These are phyloP conservation scores for Lamellibrachia luymesi DNA, from an alignment of 1,140 invertebrate species.

Conservation along the genomic window DNA sequence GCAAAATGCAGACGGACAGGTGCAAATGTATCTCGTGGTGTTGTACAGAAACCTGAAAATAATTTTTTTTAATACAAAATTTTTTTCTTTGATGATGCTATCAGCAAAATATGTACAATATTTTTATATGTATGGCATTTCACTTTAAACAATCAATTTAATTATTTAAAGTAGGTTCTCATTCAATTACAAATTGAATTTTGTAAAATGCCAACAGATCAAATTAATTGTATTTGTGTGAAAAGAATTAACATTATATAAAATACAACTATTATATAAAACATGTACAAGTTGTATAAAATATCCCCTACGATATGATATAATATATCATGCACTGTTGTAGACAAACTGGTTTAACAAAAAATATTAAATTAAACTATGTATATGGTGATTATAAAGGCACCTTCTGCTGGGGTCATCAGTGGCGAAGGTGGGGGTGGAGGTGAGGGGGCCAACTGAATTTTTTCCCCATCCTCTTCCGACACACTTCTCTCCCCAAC, in stretches of 20 bases:
- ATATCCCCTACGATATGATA: not conserved
- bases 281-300: not conserved
- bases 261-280: not conserved
- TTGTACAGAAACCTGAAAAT: not conserved
- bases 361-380: not conserved
- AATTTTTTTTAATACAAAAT: not conserved
- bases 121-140: not conserved
- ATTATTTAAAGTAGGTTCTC: too few species aligned
- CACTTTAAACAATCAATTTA: too few species aligned
- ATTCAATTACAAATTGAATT: too few species aligned
- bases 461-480: not conserved
- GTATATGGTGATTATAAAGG: not conserved
- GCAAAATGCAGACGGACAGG: slow-evolving; percentile 12
- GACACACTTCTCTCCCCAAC: not conserved
- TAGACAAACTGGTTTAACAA: not conserved
- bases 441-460: not conserved
- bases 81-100: not conserved
- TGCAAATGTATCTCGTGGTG: slow-evolving; percentile 8
- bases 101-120: not conserved
- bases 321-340: not conserved
- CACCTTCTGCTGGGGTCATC: not conserved
- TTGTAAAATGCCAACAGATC: too few species aligned
- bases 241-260: not conserved
- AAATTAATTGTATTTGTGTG: not conserved
- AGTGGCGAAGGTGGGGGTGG: not conserved